Conservation (phyloP, 2,888 invertebrate species). For the Ectobius pallidus region DNA sequence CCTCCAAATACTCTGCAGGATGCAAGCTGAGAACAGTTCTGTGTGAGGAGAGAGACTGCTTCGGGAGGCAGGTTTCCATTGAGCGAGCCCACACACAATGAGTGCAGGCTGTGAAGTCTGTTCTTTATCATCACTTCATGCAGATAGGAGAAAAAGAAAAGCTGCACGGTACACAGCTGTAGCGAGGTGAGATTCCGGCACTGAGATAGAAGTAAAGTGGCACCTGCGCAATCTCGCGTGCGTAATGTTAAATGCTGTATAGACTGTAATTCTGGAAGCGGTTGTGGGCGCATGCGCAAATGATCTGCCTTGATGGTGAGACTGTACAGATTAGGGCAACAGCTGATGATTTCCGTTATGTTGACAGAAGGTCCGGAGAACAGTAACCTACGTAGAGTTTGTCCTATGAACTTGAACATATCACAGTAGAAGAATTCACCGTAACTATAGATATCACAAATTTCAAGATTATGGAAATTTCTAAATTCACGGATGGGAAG, state of each 20-base stretch:
- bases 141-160: background rate
- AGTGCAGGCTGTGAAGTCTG: background rate
- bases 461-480: background rate
- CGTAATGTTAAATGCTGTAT: background rate
- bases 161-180: background rate
- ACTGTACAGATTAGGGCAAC: background rate
- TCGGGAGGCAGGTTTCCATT: background rate
- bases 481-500: background rate
- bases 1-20: slow-evolving; percentile 4
- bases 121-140: background rate
- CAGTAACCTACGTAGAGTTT: background rate
- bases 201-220: background rate
- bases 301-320: slow-evolving; percentile 1
- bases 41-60: background rate
- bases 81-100: background rate
- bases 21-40: background rate
- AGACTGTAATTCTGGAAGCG: background rate
- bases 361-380: background rate
- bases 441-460: background rate
- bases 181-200: background rate
- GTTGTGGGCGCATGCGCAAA: background rate
- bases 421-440: slow-evolving; percentile 1
- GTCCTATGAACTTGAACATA: background rate
- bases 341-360: background rate
- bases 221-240: background rate